Conservation (phyloP, 2,888 invertebrate genomes). For the Acanthosepion lycidas region DNA sequence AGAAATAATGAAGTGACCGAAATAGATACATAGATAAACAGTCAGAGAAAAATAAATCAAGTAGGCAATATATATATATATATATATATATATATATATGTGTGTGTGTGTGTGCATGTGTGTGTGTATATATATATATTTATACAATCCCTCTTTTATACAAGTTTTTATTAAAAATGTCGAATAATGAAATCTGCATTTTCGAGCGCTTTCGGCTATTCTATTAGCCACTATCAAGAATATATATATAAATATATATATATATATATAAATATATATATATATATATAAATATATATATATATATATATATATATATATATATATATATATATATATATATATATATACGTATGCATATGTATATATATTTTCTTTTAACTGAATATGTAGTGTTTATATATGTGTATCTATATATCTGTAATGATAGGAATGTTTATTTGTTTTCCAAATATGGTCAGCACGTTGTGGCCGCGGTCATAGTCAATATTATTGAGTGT, state of each 20-base stretch:
- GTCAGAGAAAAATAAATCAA: rapidly evolving
- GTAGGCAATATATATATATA: too few species aligned
- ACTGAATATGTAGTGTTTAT: not conserved
- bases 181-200: too few species aligned
- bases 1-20: too few species aligned
- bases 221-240: not conserved
- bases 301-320: not conserved
- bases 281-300: not conserved
- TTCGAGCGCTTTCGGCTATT: too few species aligned
- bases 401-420: not conserved
- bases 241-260: not conserved
- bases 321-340: not conserved
- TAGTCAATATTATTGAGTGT: too few species aligned
- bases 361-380: too few species aligned
- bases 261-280: not conserved
- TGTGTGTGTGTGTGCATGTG: not conserved
- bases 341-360: not conserved
- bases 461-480: too few species aligned
- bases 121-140: not conserved
- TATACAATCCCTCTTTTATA: too few species aligned
- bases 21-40: too few species aligned
- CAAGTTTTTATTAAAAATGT: too few species aligned
- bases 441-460: too few species aligned
- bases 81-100: not conserved
- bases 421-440: not conserved